These are phyloP conservation scores for Oreortyx pictus DNA, from an alignment of 2,797 vertebrate species.

Conservation along the genomic window DNA sequence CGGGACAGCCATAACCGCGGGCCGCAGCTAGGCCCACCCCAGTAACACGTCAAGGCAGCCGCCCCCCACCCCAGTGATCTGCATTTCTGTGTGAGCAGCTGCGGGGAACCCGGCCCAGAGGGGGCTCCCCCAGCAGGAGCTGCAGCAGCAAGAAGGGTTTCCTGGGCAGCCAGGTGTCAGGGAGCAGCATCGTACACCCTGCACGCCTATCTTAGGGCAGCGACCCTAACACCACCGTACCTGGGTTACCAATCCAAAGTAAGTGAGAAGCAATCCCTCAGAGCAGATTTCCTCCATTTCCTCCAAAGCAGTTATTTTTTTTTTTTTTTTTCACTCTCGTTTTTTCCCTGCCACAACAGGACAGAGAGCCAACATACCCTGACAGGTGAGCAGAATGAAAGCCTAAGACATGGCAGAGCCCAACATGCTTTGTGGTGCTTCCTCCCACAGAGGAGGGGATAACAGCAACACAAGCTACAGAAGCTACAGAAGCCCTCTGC, in stretches of 20 bases:
- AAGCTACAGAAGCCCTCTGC: background rate
- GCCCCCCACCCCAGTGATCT: accelerated
- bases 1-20: background rate
- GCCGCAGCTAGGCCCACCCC: background rate
- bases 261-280: background rate
- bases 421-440: background rate
- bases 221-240: background rate
- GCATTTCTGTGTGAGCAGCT: background rate
- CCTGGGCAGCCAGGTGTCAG: background rate
- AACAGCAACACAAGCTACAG: accelerated
- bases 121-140: background rate
- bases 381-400: background rate
- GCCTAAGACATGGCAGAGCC: background rate
- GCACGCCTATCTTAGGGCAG: accelerated
- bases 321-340: background rate
- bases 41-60: background rate
- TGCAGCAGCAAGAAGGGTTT: background rate
- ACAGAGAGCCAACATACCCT: accelerated
- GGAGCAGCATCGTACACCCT: background rate
- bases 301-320: background rate
- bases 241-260: background rate
- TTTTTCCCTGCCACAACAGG: background rate
- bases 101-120: background rate
- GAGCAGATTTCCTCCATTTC: background rate
- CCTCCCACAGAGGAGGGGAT: background rate